Evolutionary conservation across 2,113 vertebrate species (phyloP).

Genomic region (Bolborhynchus lineola): DNA sequence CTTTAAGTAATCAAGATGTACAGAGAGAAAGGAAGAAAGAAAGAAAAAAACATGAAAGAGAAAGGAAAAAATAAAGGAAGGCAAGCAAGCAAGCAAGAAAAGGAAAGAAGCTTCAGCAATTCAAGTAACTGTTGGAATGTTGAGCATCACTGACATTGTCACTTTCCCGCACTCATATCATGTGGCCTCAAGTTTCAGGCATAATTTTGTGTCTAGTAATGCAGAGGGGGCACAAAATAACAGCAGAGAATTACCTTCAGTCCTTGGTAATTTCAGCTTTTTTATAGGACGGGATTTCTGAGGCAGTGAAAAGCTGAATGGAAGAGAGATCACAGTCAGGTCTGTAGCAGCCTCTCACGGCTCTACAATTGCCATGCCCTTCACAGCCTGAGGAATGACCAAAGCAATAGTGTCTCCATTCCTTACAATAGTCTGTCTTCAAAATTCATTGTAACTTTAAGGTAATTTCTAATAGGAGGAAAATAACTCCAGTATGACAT

Average conservation of each 20-base stretch:
- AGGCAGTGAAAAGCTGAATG: neutral
- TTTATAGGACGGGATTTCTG: neutral
- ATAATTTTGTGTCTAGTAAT: neutral
- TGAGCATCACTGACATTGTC: neutral
- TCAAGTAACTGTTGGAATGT: neutral
- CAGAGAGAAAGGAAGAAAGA: neutral
- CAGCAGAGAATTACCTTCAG: neutral
- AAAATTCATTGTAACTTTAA: neutral
- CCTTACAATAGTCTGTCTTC: neutral
- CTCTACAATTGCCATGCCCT: fast-evolving
- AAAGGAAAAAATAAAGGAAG: neutral
- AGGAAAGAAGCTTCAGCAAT: neutral
- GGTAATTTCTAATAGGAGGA: neutral
- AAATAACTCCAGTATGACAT: neutral
- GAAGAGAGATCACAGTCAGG: neutral
- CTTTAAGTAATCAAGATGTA: neutral
- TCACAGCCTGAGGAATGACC: neutral
- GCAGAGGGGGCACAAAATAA: neutral
- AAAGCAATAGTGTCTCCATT: neutral
- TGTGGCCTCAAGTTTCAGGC: neutral
- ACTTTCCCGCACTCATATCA: neutral
- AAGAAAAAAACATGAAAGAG: neutral
- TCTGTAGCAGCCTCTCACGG: neutral
- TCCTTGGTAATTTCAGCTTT: neutral
- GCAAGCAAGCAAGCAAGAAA: neutral